Conservation (phyloP, 2,888 invertebrate genomes). For the Escarpia spicata region DNA sequence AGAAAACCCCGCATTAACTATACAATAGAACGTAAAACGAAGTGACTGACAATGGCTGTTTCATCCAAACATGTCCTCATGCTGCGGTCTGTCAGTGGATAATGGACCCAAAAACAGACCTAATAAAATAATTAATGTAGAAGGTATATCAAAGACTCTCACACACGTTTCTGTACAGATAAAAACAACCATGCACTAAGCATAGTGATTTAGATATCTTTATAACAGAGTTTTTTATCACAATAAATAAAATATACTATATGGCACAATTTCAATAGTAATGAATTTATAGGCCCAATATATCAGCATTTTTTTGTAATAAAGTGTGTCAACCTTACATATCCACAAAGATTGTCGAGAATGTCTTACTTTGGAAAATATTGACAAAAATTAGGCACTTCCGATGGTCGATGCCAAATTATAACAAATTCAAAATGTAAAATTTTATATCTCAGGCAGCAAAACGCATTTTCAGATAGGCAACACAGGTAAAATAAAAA, state of each 20-base stretch:
- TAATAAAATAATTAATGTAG: not conserved
- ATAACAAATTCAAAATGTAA: not conserved
- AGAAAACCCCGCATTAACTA: conserved; percentile 16
- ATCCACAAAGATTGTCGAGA: not conserved
- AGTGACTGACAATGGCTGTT: not conserved
- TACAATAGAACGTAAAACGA: conserved; percentile 11
- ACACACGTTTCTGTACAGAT: not conserved
- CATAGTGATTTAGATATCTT: not conserved
- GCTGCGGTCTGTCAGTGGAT: not conserved
- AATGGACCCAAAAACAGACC: not conserved
- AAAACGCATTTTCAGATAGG: not conserved
- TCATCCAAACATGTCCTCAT: not conserved
- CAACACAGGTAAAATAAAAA: not conserved
- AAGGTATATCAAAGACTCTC: not conserved
- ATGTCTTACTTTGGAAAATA: not conserved
- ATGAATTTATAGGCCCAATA: not conserved
- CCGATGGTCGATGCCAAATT: not conserved
- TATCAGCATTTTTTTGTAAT: not conserved
- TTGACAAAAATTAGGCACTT: not conserved
- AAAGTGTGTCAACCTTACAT: not conserved
- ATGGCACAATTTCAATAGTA: not conserved
- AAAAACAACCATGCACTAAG: not conserved
- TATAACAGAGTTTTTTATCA: not conserved
- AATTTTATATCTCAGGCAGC: not conserved
- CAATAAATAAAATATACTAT: not conserved